These are phyloP conservation scores for Sphaerodactylus townsendi DNA, from an alignment of 2,113 vertebrate species.

Conservation along the genomic window DNA sequence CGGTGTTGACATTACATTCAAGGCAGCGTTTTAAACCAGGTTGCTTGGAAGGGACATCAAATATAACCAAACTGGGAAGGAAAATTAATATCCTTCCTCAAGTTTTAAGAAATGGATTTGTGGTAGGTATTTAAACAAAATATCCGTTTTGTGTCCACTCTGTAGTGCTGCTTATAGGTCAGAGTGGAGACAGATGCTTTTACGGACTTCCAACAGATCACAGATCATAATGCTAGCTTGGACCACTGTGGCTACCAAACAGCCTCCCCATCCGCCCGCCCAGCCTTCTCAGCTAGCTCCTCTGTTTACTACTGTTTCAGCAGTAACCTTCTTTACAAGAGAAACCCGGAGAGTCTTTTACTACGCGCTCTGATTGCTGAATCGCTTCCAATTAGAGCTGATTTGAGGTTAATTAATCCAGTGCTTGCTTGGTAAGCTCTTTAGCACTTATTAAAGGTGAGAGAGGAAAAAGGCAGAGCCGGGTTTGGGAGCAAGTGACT, in stretches of 20 bases:
- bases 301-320: slow-evolving; percentile 36
- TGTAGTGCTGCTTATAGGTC: not conserved
- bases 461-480: slow-evolving; percentile 15
- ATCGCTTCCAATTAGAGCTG: slow-evolving; percentile 61
- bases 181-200: not conserved
- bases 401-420: slow-evolving; percentile 65
- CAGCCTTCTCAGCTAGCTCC: not conserved
- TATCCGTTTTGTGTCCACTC: not conserved
- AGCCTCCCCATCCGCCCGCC: not conserved
- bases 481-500: not conserved
- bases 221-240: not conserved
- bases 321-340: slow-evolving; percentile 45
- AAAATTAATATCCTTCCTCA: not conserved
- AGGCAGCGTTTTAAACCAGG: not conserved
- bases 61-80: not conserved
- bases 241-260: slow-evolving; percentile 10
- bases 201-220: not conserved
- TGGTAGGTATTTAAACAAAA: no score
- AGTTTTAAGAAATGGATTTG: no score
- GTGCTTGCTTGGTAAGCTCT: slow-evolving; percentile 63
- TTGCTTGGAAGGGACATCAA: not conserved
- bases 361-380: slow-evolving; percentile 44
- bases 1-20: no score
- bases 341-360: slow-evolving; percentile 44
- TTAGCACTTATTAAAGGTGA: slow-evolving; percentile 51